A percentile compares a stretch with the other conserved stretches of the same genome.
These are phyloP conservation scores for Actias luna DNA, from an alignment of 2,888 invertebrate genomes.

Conservation along the genomic window DNA sequence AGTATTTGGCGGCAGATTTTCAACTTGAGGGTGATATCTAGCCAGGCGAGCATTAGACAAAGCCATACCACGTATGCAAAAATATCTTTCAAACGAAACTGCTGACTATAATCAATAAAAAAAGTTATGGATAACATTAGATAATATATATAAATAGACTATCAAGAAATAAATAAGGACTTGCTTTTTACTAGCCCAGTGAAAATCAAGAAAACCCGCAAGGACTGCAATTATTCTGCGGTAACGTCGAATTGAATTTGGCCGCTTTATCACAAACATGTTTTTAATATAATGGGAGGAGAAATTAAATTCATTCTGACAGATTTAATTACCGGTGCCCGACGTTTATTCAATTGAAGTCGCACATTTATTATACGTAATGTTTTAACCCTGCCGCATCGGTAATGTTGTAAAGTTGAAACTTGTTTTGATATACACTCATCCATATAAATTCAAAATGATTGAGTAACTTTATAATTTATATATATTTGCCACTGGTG, in stretches of 20 bases:
- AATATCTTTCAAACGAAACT: too few species aligned
- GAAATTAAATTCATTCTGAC: neutral
- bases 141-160: neutral
- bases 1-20: too few species aligned
- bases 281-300: conserved; percentile 7
- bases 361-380: neutral
- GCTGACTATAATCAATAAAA: too few species aligned
- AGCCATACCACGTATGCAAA: too few species aligned
- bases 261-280: conserved; percentile 10
- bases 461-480: neutral
- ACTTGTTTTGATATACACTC: neutral
- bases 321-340: neutral
- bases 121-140: neutral
- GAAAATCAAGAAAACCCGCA: neutral
- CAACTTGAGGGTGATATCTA: too few species aligned
- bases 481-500: neutral
- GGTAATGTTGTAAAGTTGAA: neutral
- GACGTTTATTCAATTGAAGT: neutral
- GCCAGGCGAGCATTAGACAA: too few species aligned
- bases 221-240: neutral
- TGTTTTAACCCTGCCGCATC: neutral
- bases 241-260: neutral
- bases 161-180: neutral
- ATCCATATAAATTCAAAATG: neutral
- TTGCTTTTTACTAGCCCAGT: neutral